Evolutionary conservation across 2,888 invertebrate species (phyloP).

Genomic region (Amiota communis): DNA sequence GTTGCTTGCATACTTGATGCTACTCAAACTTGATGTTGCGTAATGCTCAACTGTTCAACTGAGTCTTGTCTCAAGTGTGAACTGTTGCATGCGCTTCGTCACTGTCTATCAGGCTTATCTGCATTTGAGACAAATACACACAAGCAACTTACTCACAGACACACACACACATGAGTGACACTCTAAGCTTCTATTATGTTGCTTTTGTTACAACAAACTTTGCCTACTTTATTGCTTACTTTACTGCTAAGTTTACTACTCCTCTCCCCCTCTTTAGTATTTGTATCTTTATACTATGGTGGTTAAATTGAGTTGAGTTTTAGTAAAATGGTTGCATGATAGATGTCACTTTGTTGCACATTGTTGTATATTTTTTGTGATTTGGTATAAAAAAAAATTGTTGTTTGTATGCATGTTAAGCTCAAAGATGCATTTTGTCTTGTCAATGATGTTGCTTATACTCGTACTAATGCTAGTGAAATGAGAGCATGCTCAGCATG

Average conservation of each 20-base stretch:
- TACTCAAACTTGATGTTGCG: background rate
- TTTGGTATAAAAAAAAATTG: no score
- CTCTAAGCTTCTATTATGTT: background rate
- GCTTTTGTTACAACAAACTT: background rate
- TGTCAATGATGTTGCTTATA: no score
- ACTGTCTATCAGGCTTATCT: conserved; percentile 63
- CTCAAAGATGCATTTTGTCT: conserved; percentile 13
- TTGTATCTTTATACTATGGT: no score
- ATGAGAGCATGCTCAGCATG: background rate
- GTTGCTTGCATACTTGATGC: background rate
- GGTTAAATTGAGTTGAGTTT: no score
- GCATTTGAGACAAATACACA: conserved; percentile 52
- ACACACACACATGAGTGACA: background rate
- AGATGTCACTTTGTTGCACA: background rate
- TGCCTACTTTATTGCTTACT: background rate
- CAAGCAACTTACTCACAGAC: background rate
- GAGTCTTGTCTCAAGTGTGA: conserved; percentile 39
- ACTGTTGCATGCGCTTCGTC: conserved; percentile 63
- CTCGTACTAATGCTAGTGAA: background rate
- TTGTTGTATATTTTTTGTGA: conserved; percentile 1
- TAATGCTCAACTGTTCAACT: no score
- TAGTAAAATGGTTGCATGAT: background rate
- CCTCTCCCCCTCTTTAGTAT: no score
- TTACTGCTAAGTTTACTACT: background rate
- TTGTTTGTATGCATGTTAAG: background rate